Evolutionary conservation across 2,888 invertebrate species (phyloP), one percentile per base, ranked within the genome.

Genomic region (Amphiduros pacificus): DNA sequence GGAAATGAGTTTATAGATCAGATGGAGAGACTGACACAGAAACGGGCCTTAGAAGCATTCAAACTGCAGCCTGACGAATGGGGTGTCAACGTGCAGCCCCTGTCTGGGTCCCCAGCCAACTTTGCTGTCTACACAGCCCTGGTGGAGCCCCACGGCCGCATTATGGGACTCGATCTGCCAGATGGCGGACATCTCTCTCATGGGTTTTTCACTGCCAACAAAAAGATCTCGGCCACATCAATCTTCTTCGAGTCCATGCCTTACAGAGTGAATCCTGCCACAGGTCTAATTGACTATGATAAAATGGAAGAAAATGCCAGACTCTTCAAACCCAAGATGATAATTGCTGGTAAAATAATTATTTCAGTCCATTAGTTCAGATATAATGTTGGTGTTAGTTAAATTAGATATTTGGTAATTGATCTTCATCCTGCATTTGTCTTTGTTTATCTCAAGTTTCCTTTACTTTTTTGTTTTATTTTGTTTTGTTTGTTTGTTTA

Each of bases 221-320:
- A 94, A 82, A 93, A 92, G 84, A 92, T 99, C 65, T 98, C 97
- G 0, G 96, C 96, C 3, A 96, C 97, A 0, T 96, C 98, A 0
- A 91, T 98, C 66, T 99, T 93, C 86, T 99, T 99, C 82, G 96
- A 99, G 85, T 95, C 96, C 63, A 93, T 98, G 94, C 96, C 98
- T 0, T 99, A 99, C 82, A 95, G 94, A 84, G 90, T 94, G 14
- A 74, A 83, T 71, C 88, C 90, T 0, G 83, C 85, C 65, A 91
- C 91, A 24, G 97, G 97, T 24, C 82, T 93, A 0, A 95, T 99
- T 69, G 95, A 98, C 84, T 98, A 98, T 78, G 93, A 96, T 65
- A 88, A 89, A 77, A 84, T 98, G 54, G 89, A 90, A 4, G 89
- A 89, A 72, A 90, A 88, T 6, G 94, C 98, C 0, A 88, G 86